Conservation (phyloP, 2,113 vertebrate species). For the Cervus canadensis region DNA sequence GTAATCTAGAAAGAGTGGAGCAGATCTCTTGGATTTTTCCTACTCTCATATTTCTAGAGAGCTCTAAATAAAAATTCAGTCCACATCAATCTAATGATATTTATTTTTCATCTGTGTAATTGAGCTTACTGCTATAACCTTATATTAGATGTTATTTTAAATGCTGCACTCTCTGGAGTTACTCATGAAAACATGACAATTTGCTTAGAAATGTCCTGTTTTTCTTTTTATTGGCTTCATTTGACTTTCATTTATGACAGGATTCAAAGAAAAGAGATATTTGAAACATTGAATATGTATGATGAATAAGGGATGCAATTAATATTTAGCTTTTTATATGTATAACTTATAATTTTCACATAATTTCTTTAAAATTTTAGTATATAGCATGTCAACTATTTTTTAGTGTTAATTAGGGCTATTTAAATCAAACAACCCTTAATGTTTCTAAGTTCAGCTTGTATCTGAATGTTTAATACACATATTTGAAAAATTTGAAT, state of each 20-base stretch:
- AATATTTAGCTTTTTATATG: slow-evolving; percentile 47
- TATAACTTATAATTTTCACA: slow-evolving; percentile 13
- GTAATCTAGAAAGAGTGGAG: background rate
- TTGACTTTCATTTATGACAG: slow-evolving; percentile 17
- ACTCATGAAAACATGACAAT: background rate
- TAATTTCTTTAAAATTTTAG: slow-evolving; percentile 20
- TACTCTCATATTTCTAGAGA: background rate
- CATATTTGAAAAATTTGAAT: slow-evolving; percentile 43
- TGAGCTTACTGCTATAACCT: background rate
- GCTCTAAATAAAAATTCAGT: background rate
- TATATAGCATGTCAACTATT: background rate
- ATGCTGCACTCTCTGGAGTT: background rate
- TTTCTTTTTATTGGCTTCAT: background rate
- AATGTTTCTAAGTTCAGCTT: slow-evolving; percentile 16
- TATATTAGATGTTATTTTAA: background rate
- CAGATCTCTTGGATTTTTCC: background rate
- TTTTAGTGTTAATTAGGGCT: slow-evolving; percentile 39
- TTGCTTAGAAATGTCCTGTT: slow-evolving; percentile 17
- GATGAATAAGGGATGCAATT: slow-evolving; percentile 31
- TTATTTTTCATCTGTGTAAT: background rate
- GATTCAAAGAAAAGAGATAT: slow-evolving; percentile 2
- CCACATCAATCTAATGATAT: background rate
- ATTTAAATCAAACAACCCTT: slow-evolving; percentile 35
- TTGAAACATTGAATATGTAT: slow-evolving; percentile 10
- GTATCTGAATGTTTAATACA: slow-evolving; percentile 37